These are phyloP conservation scores for Aphrophora alni DNA, from an alignment of 2,888 invertebrate genomes.

Conservation along the genomic window DNA sequence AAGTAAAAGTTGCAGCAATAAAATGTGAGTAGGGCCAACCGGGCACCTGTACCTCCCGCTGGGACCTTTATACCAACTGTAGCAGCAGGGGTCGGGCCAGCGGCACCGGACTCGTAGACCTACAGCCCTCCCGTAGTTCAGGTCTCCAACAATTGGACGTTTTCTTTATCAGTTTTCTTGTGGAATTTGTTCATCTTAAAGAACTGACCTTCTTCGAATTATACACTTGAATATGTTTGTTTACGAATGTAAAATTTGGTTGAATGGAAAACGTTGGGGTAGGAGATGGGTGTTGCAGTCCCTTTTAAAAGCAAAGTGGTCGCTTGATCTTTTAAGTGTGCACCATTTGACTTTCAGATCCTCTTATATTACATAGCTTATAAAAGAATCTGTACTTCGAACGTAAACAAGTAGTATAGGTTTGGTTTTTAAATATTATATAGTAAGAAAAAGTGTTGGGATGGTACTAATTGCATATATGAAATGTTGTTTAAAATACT, in stretches of 20 bases:
- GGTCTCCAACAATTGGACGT: not conserved
- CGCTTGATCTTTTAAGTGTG: not conserved
- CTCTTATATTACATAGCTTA: too few relatives aligned
- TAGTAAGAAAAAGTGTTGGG: too few relatives aligned
- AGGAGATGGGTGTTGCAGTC: not conserved
- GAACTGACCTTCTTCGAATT: not conserved
- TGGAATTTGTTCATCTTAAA: not conserved
- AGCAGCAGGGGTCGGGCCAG: not conserved
- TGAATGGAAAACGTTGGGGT: not conserved
- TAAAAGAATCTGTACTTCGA: too few relatives aligned
- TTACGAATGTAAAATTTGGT: not conserved
- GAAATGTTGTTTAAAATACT: too few relatives aligned
- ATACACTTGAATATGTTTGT: not conserved
- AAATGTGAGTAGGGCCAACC: constrained; percentile 20
- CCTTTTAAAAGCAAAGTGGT: not conserved
- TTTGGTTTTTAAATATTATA: too few relatives aligned
- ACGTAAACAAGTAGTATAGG: too few relatives aligned
- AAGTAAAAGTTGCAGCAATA: constrained; percentile 21
- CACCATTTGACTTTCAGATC: not conserved
- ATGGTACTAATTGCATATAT: too few relatives aligned
- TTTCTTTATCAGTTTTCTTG: constrained; percentile 9
- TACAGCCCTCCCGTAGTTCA: not conserved
- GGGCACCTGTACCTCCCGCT: constrained; percentile 16
- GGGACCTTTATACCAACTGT: constrained; percentile 4
- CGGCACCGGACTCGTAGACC: constrained; percentile 20